Conservation (phyloP, 37 sponge, comb jelly and placozoan species). For the Spongilla lacustris region DNA sequence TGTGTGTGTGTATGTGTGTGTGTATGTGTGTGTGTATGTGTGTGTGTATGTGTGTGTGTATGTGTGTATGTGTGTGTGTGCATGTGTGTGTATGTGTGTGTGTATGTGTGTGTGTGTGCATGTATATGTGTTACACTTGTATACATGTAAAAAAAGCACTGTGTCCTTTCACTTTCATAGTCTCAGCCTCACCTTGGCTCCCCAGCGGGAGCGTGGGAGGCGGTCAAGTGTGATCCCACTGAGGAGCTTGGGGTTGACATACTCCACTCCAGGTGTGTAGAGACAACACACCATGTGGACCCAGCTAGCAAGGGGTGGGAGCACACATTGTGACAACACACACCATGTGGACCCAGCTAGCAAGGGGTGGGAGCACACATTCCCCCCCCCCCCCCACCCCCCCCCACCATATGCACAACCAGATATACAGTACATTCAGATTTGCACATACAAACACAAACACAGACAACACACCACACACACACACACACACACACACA, state of each 20-base stretch:
- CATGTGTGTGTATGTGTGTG: not conserved
- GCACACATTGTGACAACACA: too few species aligned
- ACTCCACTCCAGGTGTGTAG: slow-evolving; percentile 83
- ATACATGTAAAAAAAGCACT: too few species aligned
- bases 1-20: not conserved
- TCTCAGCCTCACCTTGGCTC: slow-evolving; percentile 40
- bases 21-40: too few species aligned
- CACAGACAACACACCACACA: slow-evolving; percentile 3
- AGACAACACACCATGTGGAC: slow-evolving; percentile 87
- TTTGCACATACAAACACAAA: not conserved
- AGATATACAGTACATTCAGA: not conserved
- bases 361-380: not conserved
- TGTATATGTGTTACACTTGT: too few species aligned
- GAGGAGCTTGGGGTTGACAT: slow-evolving; percentile 60
- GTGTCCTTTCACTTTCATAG: too few species aligned
- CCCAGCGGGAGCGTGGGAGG: slow-evolving; percentile 66
- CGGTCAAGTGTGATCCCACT: slow-evolving; percentile 76
- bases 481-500: not conserved
- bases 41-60: not conserved
- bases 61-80: not conserved
- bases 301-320: slow-evolving; percentile 56
- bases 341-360: too few species aligned
- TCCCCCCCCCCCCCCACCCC: too few species aligned
- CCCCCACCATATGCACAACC: not conserved
- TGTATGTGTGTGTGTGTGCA: not conserved